Evolutionary conservation across 2,113 vertebrate genomes (phyloP), one percentile per base, ranked within the genome.

Genomic region (Chaetodon auriga): DNA sequence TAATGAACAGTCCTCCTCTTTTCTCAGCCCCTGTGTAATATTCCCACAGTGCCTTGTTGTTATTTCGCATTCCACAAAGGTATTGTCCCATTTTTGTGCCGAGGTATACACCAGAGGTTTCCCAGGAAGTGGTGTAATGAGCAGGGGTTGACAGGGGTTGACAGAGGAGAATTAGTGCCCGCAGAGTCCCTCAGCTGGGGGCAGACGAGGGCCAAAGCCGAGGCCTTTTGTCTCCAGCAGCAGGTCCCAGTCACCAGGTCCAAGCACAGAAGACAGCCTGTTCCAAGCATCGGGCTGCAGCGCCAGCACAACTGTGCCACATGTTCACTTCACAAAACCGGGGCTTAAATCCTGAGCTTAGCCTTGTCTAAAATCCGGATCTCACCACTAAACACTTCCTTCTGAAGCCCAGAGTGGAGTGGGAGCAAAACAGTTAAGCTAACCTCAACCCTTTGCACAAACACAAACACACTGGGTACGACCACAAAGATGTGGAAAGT

Each of bases 111-210:
- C 82, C 68, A 86, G 82, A 87, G 76, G 81, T 88, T 78, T 91
- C 87, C 79, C 86, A 90, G 87, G 79, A 81, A 85, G 87, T 89
- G 85, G 83, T 84, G 85, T 94, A 96, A 96, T 96, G 94, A 97
- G 94, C 90, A 93, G 94, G 95, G 92, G 92, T 81, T 96, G 96
- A 97, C 92, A 94, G 93, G 95, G 91, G 92, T 83, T 96, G 96
- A 97, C 96, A 97, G 95, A 96, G 95, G 95, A 93, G 95, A 93
- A 92, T 94, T 96, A 95, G 93, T 94, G 88, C 85, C 87, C 79
- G 66, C 81, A 58, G 89, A 81, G 87, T 87, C 80, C 89, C 90
- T 92, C 92, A 93, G 90, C 66, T 95, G 93, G 71, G 13, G 80
- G 68, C 75, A 80, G 80, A 90, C 64, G 75, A 86, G 77, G 82